phyloP scores from a whole-genome alignment of 2,888 invertebrate species.

The Philonicus albiceps region DNA sequence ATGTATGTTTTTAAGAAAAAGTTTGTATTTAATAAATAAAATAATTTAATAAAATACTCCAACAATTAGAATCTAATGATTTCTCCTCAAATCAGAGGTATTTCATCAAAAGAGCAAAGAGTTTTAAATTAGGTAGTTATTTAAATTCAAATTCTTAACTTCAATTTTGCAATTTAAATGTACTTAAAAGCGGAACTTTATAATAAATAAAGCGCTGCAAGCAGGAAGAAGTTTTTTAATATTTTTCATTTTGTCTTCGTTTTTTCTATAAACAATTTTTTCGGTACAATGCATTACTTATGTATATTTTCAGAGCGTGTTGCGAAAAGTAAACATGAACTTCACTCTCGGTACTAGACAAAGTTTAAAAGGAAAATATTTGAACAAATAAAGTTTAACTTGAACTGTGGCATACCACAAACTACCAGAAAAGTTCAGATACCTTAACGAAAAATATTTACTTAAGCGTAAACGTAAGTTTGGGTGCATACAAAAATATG shows the following conservation, averaged over 20 bases:
- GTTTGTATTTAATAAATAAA: too few relatives aligned
- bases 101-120: too few relatives aligned
- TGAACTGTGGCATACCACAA: neutral
- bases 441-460: neutral
- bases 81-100: too few relatives aligned
- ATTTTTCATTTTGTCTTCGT: neutral
- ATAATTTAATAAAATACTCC: too few relatives aligned
- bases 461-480: neutral
- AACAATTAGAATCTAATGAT: too few relatives aligned
- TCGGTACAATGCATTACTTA: neutral
- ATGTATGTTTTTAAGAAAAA: too few relatives aligned
- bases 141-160: neutral
- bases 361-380: neutral
- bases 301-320: neutral
- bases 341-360: neutral
- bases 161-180: neutral
- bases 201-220: neutral
- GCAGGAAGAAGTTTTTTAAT: neutral
- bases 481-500: neutral
- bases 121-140: neutral
- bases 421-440: neutral
- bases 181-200: neutral
- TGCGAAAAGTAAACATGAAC: conserved; percentile 23
- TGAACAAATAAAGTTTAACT: neutral
- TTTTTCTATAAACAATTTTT: neutral